Evolutionary conservation across 2,797 vertebrate genomes (phyloP), one percentile per base, ranked within the genome.

Genomic region (Poecilia gillii): DNA sequence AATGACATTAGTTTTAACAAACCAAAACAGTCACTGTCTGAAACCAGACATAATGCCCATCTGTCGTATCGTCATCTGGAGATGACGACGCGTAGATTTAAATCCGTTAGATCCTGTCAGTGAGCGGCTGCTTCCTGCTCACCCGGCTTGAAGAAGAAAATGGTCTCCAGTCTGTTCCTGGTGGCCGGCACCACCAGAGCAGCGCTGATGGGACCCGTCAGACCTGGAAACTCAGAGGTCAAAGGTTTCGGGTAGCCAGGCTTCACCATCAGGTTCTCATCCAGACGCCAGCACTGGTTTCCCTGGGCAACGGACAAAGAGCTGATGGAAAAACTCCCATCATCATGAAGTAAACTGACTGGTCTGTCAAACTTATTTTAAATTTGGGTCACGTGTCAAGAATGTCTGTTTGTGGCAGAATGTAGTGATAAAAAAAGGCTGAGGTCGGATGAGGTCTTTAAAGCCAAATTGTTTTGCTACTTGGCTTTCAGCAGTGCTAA

Each of bases 91-190:
- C 18, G 6, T 47, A 57, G n/a, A 39, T 13, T 7, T 33, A 73
- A 12, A 64, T n/a, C 3, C 1, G 12, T 20, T 3, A 6, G 20
- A 14, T 64, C 57, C 14, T 33, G 13, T 6, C 31, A 13, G n/a
- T 28, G 11, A 3, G 33, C 25, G 25, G 62, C 36, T 0, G 16
- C 8, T 23, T 55, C 0, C 33, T 72, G 23, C 72, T 89, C 92
- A 98, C 97, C 97, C 86, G 87, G 95, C 91, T 97, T 98, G 86
- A 99, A 98, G 93, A 99, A 98, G 90, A 95, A 97, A 0, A 98
- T 94, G 0, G 94, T 94, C 93, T 99, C 98, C 0, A 96, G 96
- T 85, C 92, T 95, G 82, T 6, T 93, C 45, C 88, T 94, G 77
- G 94, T 91, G 82, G 94, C 96, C 68, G 97, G 96, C 43, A 96